Base-by-base conservation (phyloP, 2,113 vertebrate genomes). In the Lagopus leucura region DNA sequence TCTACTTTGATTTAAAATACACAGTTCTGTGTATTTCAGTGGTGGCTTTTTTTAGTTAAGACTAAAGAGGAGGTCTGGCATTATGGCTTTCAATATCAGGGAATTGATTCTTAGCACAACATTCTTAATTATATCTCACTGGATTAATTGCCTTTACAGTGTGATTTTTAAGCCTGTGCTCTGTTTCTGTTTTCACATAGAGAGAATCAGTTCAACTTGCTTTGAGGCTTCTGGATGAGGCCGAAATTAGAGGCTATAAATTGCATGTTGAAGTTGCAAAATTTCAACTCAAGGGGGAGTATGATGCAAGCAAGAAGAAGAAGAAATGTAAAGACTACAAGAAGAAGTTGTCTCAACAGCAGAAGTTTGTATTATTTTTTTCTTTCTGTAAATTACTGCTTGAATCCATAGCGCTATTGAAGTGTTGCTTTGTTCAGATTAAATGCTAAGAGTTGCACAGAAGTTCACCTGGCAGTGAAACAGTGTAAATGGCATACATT, bases 271-370 rank as follows among this genome's bases (percentile, higher is more conserved):
- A 99, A 97, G 98, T 97, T 52, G 99, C 99, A 4, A 98, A 97
- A 73, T 99, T 99, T 94, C 98, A 99, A 78, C 97, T 99, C 42
- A 99, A 99, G 96, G 99, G 99, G 58, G 97, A 98, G 88, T 99
- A 99, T 27, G 99, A 99, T 47, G 98, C 99, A 95, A 99, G 97
- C 95, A 99, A 99, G 94, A 99, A 99, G 97, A 99, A 98, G 96
- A 99, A 99, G 97, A 99, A 99, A 93, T 98, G 72, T 96, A 99
- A 99, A 97, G 99, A 99, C 76, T 99, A 99, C 90, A 98, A 96
- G 97, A 99, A 99, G 97, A 99, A 97, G 86, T 43, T 99, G 58
- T 98, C 98, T 81, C 96, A 97, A 93, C 99, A 99, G 89, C 99
- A 99, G 94, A 99, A 99, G 99, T 99, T 97, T 63, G 97, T 94